Evolutionary conservation across 2,113 vertebrate species (phyloP).

Genomic region (Heteronetta atricapilla): DNA sequence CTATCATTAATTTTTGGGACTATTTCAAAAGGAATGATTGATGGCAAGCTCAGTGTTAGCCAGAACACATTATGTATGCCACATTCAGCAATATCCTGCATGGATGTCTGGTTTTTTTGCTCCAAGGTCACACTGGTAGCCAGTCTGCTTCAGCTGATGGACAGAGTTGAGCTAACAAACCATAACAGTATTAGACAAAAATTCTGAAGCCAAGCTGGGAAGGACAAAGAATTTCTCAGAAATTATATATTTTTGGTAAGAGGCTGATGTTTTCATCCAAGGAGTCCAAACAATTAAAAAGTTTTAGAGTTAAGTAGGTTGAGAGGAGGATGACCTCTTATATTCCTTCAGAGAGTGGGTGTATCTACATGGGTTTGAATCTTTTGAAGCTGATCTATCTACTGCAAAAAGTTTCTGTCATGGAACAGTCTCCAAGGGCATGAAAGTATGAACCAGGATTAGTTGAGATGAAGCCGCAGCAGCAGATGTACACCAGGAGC

Average conservation of each 20-base stretch:
- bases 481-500: background rate
- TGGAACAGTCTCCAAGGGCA: background rate
- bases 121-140: constrained; percentile 9
- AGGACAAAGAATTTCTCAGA: background rate
- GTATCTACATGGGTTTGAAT: background rate
- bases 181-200: background rate
- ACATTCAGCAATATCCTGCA: constrained; percentile 16
- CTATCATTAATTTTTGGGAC: constrained; percentile 23
- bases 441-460: background rate
- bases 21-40: constrained; percentile 16
- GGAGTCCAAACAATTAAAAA: background rate
- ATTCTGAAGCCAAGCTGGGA: background rate
- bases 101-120: constrained; percentile 4
- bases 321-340: background rate
- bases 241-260: background rate
- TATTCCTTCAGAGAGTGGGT: background rate
- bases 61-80: constrained; percentile 2
- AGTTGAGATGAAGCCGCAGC: background rate
- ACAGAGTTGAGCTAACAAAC: constrained; percentile 26
- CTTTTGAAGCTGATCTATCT: background rate
- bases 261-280: background rate
- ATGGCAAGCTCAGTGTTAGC: constrained; percentile 9
- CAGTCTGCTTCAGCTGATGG: background rate
- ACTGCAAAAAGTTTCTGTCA: background rate
- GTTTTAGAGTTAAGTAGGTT: background rate